Conservation (phyloP, 1,140 invertebrate genomes). For the Saccostrea glomerata region DNA sequence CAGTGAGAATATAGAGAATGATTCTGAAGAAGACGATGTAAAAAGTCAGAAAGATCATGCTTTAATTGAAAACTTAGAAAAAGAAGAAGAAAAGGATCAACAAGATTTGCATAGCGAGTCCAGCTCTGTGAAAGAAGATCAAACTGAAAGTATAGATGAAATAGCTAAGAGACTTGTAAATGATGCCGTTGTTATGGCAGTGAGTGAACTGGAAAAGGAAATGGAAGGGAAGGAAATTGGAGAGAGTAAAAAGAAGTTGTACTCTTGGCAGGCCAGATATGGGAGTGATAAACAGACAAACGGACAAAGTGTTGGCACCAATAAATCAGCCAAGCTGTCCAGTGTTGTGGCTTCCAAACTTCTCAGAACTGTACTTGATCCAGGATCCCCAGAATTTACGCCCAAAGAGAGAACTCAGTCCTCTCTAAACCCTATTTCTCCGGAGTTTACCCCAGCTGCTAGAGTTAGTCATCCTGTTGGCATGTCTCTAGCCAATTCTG, state of each 20-base stretch:
- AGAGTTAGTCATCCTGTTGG: too few species aligned
- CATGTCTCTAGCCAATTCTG: background rate
- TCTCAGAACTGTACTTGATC: conserved; percentile 19
- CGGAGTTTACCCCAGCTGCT: conserved; percentile 15
- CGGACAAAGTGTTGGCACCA: background rate
- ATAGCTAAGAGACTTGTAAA: background rate
- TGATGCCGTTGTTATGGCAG: background rate
- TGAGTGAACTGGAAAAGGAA: background rate
- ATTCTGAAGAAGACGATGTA: background rate
- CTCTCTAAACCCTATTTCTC: background rate
- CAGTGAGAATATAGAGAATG: background rate
- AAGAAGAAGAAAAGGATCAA: background rate
- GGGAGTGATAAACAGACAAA: background rate
- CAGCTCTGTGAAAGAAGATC: background rate
- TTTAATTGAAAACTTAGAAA: background rate
- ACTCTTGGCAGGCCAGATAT: background rate
- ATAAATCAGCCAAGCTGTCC: background rate
- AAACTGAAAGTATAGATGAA: background rate
- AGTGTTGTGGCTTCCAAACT: background rate
- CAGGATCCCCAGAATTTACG: conserved; percentile 36
- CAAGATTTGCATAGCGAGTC: background rate
- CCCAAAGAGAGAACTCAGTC: background rate
- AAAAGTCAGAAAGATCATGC: background rate
- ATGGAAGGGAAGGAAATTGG: background rate
- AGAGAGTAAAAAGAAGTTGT: background rate